phyloP scores from a whole-genome alignment of 2,888 invertebrate species.

The Agrypnus murinus region DNA sequence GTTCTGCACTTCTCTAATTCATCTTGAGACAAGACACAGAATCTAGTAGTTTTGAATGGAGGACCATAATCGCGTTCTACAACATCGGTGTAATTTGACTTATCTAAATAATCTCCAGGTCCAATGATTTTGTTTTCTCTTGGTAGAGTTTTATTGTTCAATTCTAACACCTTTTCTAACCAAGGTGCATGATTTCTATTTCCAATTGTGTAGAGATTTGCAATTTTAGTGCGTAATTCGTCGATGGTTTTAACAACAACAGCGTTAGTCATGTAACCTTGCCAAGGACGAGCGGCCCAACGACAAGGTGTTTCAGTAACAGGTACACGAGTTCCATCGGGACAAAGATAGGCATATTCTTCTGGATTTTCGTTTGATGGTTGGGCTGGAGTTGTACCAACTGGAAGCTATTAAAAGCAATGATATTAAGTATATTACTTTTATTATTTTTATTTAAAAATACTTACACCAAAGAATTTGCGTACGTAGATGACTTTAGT shows the following conservation, averaged over 20 bases:
- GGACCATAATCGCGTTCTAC: conserved; percentile 83
- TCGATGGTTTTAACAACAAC: conserved; percentile 74
- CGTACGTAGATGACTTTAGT: conserved; percentile 87
- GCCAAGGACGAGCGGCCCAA: conserved; percentile 93
- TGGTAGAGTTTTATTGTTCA: conserved; percentile 76
- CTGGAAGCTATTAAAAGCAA: conserved; percentile 73
- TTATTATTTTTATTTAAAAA: neutral
- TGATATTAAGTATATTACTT: neutral
- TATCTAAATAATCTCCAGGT: conserved; percentile 66
- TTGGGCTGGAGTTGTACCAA: conserved; percentile 75
- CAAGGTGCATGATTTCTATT: conserved; percentile 69
- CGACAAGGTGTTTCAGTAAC: conserved; percentile 80
- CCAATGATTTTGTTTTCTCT: conserved; percentile 66
- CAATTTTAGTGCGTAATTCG: conserved; percentile 74
- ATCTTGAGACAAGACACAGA: conserved; percentile 80
- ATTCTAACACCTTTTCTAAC: conserved; percentile 74
- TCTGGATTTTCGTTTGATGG: conserved; percentile 78
- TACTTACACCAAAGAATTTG: conserved; percentile 84
- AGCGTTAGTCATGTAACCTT: conserved; percentile 82
- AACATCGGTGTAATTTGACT: conserved; percentile 75
- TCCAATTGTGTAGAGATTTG: conserved; percentile 72
- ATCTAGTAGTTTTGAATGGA: conserved; percentile 78
- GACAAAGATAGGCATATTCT: conserved; percentile 85
- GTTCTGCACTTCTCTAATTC: conserved; percentile 84
- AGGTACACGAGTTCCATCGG: conserved; percentile 82